phyloP scores from a whole-genome alignment of 1,140 invertebrate species.

The Cryptotermes secundus region DNA sequence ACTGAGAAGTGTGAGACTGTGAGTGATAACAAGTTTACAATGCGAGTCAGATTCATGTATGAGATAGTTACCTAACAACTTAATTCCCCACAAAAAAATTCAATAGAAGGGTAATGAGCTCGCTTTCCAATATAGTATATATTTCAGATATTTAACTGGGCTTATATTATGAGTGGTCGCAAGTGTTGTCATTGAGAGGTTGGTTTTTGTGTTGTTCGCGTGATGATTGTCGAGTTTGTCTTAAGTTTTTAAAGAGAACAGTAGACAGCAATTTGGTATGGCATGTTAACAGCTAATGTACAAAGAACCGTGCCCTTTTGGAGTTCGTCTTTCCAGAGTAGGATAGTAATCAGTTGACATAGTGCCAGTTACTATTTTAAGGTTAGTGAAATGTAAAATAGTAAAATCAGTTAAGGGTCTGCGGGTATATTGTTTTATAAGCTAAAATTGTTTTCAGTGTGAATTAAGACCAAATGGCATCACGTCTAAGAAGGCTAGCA shows the following conservation, averaged over 20 bases:
- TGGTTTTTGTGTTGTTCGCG: background rate
- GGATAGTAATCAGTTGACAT: background rate
- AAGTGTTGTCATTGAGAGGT: background rate
- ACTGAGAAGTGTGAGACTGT: background rate
- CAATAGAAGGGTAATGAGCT: background rate
- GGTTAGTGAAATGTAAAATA: background rate
- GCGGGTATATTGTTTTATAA: background rate
- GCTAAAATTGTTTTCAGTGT: background rate
- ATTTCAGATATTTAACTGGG: background rate
- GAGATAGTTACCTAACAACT: background rate
- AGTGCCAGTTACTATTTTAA: background rate
- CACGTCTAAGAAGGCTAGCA: constrained; percentile 53
- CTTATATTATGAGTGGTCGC: background rate
- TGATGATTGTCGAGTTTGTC: background rate
- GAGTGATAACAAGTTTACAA: background rate
- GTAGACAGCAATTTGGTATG: background rate
- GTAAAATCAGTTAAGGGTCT: background rate
- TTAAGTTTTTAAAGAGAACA: background rate
- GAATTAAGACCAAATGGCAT: constrained; percentile 44
- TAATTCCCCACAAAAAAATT: background rate
- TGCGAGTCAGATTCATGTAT: background rate
- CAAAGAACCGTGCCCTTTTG: background rate
- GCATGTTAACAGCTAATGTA: background rate
- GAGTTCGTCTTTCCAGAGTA: background rate
- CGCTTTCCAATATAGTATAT: background rate